Evolutionary conservation across 2,888 invertebrate genomes (phyloP).

Genomic region (Rotaria macrura): DNA sequence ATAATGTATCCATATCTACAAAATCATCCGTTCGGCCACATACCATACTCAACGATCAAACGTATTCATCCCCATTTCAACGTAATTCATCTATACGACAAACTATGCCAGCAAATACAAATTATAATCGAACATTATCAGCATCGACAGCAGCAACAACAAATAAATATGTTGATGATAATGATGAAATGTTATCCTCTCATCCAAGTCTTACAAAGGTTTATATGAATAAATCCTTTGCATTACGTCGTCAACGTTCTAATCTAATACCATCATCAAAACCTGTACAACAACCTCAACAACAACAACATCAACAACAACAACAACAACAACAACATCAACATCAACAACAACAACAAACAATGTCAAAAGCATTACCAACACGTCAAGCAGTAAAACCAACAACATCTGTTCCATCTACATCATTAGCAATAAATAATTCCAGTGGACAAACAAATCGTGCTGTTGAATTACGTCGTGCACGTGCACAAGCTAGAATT

Average conservation of each 20-base stretch:
- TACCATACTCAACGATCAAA: not conserved
- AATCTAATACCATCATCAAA: not conserved
- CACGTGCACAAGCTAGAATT: not conserved
- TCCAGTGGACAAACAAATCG: not conserved
- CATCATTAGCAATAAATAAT: not conserved
- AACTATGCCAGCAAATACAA: not conserved
- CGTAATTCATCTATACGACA: not conserved
- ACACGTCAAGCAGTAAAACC: not conserved
- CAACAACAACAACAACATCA: not conserved
- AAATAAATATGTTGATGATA: not conserved
- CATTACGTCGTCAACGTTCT: not conserved
- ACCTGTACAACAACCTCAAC: not conserved
- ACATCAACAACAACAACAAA: not conserved
- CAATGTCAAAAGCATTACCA: not conserved
- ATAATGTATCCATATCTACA: not conserved
- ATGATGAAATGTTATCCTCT: not conserved
- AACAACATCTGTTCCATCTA: not conserved
- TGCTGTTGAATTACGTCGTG: conserved; percentile 16
- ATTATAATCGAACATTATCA: not conserved
- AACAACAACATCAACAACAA: not conserved
- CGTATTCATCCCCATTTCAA: not conserved
- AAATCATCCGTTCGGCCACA: not conserved
- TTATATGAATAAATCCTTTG: conserved; percentile 20
- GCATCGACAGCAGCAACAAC: not conserved
- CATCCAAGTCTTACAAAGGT: conserved; percentile 1